phyloP scores from a whole-genome alignment of 1,140 invertebrate species.

The Aleiodes sp. region DNA sequence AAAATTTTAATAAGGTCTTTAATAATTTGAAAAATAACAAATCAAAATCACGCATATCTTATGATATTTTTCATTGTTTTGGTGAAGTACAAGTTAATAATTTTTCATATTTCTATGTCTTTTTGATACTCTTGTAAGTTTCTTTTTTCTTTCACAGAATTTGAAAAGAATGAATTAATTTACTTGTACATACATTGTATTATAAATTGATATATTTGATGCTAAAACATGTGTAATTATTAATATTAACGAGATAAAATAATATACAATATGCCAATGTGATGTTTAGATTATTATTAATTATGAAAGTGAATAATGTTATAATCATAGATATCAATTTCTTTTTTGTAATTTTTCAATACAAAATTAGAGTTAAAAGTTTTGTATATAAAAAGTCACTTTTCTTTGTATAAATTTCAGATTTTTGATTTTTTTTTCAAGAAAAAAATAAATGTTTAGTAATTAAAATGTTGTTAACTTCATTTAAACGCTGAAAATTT shows the following conservation, averaged over 20 bases:
- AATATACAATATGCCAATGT: conserved; percentile 50
- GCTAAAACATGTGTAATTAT: conserved; percentile 39
- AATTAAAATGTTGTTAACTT: background rate
- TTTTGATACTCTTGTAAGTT: conserved; percentile 43
- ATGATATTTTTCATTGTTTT: background rate
- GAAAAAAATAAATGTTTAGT: background rate
- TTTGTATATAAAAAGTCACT: conserved; percentile 32
- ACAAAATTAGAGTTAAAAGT: conserved; percentile 15
- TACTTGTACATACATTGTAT: conserved; percentile 41
- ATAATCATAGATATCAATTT: conserved; percentile 24
- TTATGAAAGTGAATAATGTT: conserved; percentile 31
- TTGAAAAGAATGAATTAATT: background rate
- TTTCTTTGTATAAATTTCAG: conserved; percentile 30
- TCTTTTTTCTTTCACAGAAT: too few relatives aligned
- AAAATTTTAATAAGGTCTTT: too few relatives aligned
- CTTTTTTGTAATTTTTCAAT: background rate
- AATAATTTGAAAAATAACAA: background rate
- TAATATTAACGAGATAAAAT: conserved; percentile 21
- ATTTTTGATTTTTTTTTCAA: conserved; percentile 38
- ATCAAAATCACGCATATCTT: background rate
- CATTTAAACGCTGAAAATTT: background rate
- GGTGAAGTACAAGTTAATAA: background rate
- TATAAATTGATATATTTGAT: conserved; percentile 40
- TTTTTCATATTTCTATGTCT: conserved; percentile 50
- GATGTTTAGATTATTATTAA: conserved; percentile 49